These are phyloP conservation scores for Danio kyathit DNA, from an alignment of 2,797 vertebrate genomes.

Conservation along the genomic window DNA sequence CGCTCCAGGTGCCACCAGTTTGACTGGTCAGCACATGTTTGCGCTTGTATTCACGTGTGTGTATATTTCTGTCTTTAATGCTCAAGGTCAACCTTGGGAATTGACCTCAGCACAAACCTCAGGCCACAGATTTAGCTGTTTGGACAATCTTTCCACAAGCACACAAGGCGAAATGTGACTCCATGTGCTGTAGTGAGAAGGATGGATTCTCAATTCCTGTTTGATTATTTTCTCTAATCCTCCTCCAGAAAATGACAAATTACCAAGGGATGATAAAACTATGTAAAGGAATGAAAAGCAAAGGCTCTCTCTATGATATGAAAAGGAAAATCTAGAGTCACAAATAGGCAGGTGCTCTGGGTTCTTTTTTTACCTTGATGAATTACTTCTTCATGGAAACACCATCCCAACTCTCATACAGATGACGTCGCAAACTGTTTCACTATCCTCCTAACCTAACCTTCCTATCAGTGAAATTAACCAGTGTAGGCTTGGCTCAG, in stretches of 20 bases:
- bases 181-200: not conserved
- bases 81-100: constrained; percentile 17
- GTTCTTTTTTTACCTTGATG: constrained; percentile 38
- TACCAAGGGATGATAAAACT: constrained; percentile 49
- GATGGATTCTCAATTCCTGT: constrained; percentile 58
- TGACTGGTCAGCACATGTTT: constrained; percentile 51
- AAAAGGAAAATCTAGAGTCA: constrained; percentile 63
- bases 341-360: constrained; percentile 72
- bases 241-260: constrained; percentile 65
- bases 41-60: constrained; percentile 13
- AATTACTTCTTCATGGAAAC: constrained; percentile 3
- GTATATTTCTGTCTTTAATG: not conserved
- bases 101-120: constrained; percentile 19
- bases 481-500: constrained; percentile 70
- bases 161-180: not conserved
- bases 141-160: not conserved
- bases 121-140: constrained; percentile 4
- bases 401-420: constrained; percentile 45
- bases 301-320: not conserved
- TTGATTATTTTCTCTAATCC: constrained; percentile 78
- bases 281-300: constrained; percentile 20
- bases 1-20: constrained; percentile 72
- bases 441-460: constrained; percentile 50
- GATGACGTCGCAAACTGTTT: constrained; percentile 57
- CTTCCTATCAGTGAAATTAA: constrained; percentile 70